Base-by-base conservation (phyloP, 2,888 invertebrate genomes). In the Cenopis cana region DNA sequence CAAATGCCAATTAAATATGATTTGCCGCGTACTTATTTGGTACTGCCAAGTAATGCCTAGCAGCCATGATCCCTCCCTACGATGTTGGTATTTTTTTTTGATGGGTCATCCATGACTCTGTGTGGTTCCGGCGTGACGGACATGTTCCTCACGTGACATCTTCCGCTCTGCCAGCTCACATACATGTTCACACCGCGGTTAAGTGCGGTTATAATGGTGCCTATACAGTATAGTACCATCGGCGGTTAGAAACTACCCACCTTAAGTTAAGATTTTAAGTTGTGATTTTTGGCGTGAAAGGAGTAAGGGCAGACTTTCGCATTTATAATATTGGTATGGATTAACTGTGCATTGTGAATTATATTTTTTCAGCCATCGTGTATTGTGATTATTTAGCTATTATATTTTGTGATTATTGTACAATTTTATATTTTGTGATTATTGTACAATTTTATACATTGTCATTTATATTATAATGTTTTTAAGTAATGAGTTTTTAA, bases 401-500 rank as follows among this genome's bases (percentile, higher is more conserved):
- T 24, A 24, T 24, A 24, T 24, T 24, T 24, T 24, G 24, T 24
- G 24, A 24, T 24, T 24, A 33, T 33, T 46, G n/a, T 8, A 24
- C 2, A 33, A n/a, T 49, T 18, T 41, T 41, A 41, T 55, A 9
- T 49, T 36, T 41, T 41, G 41, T 55, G 54, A 41, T 55, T 29
- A 50, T 59, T 60, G 12, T 60, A 59, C 41, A 18, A 60, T 52
- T 20, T n/a, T 54, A 18, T 55, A 66, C 33, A 24, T 17, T 56
- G 55, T 66, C 55, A 56, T 56, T 29, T 55, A 41, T 36, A 66
- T 66, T 66, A n/a, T 56, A 56, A 6, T 56, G 18, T 46, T 66
- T 46, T 66, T 46, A 46, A n/a, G 9, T 55, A 41, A 29, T 56
- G 65, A 38, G 12, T 46, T 66, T 41, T 46, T 46, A 56, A 56